Conservation (phyloP, 64 coral and sea anemone species). For the Trachythela sp. region DNA sequence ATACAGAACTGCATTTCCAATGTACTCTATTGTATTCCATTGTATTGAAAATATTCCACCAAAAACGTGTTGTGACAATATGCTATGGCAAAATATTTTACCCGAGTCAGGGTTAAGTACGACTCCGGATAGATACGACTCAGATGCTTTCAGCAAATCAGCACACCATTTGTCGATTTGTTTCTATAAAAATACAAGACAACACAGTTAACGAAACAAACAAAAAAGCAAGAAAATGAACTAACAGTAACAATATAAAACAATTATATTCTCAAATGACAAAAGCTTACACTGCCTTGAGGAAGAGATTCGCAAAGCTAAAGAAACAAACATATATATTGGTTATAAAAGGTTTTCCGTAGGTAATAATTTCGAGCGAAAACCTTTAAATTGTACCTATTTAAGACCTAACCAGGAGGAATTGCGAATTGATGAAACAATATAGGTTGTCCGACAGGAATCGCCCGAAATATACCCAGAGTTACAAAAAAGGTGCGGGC, state of each 20-base stretch:
- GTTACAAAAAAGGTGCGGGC: too few species aligned
- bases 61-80: too few species aligned
- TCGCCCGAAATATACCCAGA: too few species aligned
- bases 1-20: neutral
- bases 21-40: neutral
- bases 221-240: neutral
- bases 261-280: neutral
- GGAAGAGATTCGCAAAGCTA: slow-evolving; percentile 72
- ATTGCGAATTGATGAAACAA: too few species aligned
- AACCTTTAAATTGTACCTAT: too few species aligned
- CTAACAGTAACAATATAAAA: neutral
- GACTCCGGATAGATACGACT: slow-evolving; percentile 70
- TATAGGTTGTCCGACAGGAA: too few species aligned
- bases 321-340: slow-evolving; percentile 12
- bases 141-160: slow-evolving; percentile 81
- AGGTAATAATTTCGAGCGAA: too few species aligned
- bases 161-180: slow-evolving; percentile 80
- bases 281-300: slow-evolving; percentile 56
- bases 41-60: too few species aligned
- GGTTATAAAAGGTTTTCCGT: too few species aligned
- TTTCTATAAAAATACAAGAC: slow-evolving; percentile 32
- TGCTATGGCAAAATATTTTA: neutral
- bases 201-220: neutral
- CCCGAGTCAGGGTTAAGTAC: slow-evolving; percentile 53
- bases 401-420: too few species aligned